Evolutionary conservation across 2,113 vertebrate genomes (phyloP).

Genomic region (Varanus komodoensis): DNA sequence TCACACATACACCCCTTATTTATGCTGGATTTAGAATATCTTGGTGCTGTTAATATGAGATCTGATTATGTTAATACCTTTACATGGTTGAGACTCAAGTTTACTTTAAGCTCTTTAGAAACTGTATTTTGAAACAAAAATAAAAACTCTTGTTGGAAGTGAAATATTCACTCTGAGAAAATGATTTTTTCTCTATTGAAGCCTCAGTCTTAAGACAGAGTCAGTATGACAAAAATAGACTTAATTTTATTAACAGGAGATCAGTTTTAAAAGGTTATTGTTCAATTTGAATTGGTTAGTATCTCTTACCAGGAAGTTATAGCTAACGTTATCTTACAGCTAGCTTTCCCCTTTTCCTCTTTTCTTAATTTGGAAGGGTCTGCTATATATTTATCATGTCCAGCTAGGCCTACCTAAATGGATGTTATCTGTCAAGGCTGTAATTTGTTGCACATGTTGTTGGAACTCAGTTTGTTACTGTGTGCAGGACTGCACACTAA

Average conservation of each 20-base stretch:
- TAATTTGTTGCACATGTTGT: neutral
- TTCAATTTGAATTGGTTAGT: neutral
- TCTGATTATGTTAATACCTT: neutral
- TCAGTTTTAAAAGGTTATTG: neutral
- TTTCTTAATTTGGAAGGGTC: neutral
- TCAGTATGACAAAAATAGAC: neutral
- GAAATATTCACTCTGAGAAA: neutral
- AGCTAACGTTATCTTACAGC: neutral
- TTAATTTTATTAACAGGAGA: neutral
- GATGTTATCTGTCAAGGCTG: neutral
- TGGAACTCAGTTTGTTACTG: neutral
- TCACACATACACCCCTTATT: neutral
- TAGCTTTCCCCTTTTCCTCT: neutral
- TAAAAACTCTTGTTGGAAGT: neutral
- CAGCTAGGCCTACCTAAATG: neutral
- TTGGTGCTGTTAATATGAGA: neutral
- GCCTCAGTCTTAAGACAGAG: neutral
- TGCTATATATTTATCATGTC: neutral
- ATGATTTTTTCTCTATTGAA: neutral
- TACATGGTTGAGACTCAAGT: neutral
- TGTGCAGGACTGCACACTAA: neutral
- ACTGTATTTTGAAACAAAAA: neutral
- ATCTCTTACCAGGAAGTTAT: neutral
- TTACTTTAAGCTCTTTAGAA: neutral
- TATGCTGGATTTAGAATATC: neutral